Evolutionary conservation across 2,797 vertebrate genomes (phyloP), one percentile per base, ranked within the genome.

Genomic region (Limnodromus scolopaceus): DNA sequence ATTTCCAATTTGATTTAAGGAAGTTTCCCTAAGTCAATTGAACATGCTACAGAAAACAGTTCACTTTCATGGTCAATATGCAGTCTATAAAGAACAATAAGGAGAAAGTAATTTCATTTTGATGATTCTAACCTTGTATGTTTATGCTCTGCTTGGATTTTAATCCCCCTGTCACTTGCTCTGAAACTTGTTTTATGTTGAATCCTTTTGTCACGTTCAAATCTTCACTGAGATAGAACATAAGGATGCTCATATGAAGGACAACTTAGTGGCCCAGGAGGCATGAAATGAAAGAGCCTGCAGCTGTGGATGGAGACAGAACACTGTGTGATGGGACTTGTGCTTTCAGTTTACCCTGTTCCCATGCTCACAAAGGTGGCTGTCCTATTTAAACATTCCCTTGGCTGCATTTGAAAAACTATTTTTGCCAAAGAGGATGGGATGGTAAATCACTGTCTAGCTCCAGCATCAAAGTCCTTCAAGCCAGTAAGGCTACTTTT

Each of bases 1-100:
- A 95, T 92, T 96, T 96, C 80, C 95, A 97, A 95, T 97, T 96
- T 98, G 96, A 98, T 97, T 97, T 97, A 97, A 89, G 48, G 91
- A 97, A 93, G 95, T 95, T 97, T 97, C 89, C 90, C 27, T 3
- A 95, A 96, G 95, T 96, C 97, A 97, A 97, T 96, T 97, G 96
- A 96, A 97, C 96, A 88, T n/a, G 89, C 79, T 95, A 70, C 87
- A 89, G 87, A 95, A 64, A 95, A 57, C 93, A 96, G 93, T 96
- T 97, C 94, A 94, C 92, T 97, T 98, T 96, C 96, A 96, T 96
- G 96, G 97, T 97, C 96, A 98, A 97, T 97, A 96, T 80, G 32
- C 70, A 93, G 91, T 75, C 93, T 94, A 91, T 97, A 96, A 97
- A 97, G 92, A 94, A 93, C 82, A 96, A 97, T 96, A 97, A 97